These are phyloP conservation scores for Phoxinus dragarum DNA, from an alignment of 2,797 vertebrate genomes.

Conservation along the genomic window DNA sequence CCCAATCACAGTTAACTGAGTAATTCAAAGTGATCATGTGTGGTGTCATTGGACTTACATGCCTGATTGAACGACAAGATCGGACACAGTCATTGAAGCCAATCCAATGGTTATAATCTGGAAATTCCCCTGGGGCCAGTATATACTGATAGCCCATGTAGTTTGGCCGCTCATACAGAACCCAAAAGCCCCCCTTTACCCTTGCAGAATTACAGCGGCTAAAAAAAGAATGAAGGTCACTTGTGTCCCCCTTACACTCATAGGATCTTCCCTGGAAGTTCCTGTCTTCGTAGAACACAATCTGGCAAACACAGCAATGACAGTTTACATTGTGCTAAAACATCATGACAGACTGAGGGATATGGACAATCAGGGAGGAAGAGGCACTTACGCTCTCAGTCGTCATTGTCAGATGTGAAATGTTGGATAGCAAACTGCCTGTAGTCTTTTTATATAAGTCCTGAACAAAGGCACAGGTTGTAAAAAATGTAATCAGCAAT, in stretches of 20 bases:
- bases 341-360: not conserved
- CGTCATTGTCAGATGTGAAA: slow-evolving; percentile 38
- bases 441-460: slow-evolving; percentile 43
- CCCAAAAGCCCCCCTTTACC: slow-evolving; percentile 74
- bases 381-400: slow-evolving; percentile 42
- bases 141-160: slow-evolving; percentile 72
- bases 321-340: slow-evolving; percentile 9
- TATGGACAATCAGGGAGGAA: not conserved
- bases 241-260: slow-evolving; percentile 67
- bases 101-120: slow-evolving; percentile 68
- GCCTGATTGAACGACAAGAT: slow-evolving; percentile 67
- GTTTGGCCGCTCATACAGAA: slow-evolving; percentile 70
- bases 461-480: slow-evolving; percentile 44
- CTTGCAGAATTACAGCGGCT: slow-evolving; percentile 70
- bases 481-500: slow-evolving; percentile 51
- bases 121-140: slow-evolving; percentile 69
- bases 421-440: slow-evolving; percentile 21
- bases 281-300: slow-evolving; percentile 71
- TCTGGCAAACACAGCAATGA: slow-evolving; percentile 60
- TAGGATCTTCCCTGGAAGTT: slow-evolving; percentile 68
- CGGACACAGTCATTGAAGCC: slow-evolving; percentile 69
- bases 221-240: slow-evolving; percentile 66
- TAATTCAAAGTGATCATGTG: not conserved
- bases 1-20: not conserved
- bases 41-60: slow-evolving; percentile 60